These are phyloP conservation scores for Hetaerina titia DNA, from an alignment of 2,888 invertebrate species.

Conservation along the genomic window DNA sequence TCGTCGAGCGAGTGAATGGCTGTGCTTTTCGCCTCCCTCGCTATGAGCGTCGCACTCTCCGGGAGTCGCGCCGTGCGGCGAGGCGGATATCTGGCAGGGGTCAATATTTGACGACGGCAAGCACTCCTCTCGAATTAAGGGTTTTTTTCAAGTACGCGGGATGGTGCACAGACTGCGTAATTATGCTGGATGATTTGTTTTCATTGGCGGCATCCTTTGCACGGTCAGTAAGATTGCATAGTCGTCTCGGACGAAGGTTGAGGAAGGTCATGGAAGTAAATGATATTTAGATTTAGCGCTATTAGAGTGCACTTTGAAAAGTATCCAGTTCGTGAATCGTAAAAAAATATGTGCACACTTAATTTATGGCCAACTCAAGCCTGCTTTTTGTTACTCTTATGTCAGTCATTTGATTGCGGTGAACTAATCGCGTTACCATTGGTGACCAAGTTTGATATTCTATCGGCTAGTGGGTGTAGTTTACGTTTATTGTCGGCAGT, in stretches of 20 bases:
- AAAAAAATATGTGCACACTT: too few relatives aligned
- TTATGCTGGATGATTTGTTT: not conserved
- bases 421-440: too few relatives aligned
- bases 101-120: slow-evolving; percentile 19
- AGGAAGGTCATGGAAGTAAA: not conserved
- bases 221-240: not conserved
- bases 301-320: not conserved
- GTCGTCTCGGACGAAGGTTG: not conserved
- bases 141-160: not conserved
- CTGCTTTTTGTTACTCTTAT: too few relatives aligned
- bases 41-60: not conserved
- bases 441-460: too few relatives aligned
- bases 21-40: not conserved
- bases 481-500: too few relatives aligned
- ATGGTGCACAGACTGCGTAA: not conserved
- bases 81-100: not conserved
- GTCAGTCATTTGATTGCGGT: too few relatives aligned
- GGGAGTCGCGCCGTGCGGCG: not conserved
- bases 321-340: too few relatives aligned
- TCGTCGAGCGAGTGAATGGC: not conserved
- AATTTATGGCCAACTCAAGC: too few relatives aligned
- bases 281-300: not conserved
- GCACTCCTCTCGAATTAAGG: not conserved
- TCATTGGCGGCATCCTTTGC: not conserved
- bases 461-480: too few relatives aligned